phyloP scores from a whole-genome alignment of 1,140 invertebrate genomes.

The Nixonia krombeini region DNA sequence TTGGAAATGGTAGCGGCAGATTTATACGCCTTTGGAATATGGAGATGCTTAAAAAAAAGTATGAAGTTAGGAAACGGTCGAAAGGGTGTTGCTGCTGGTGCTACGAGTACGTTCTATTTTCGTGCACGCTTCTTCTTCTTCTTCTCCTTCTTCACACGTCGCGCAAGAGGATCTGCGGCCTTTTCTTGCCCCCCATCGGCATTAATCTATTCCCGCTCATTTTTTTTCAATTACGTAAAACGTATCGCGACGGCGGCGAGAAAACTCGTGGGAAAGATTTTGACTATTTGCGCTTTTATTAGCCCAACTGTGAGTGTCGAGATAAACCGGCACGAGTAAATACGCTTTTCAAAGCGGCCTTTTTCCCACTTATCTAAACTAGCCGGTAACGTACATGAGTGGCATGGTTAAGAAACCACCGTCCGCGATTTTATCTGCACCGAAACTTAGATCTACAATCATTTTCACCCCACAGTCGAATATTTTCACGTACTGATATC shows the following conservation, averaged over 20 bases:
- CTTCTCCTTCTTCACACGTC: constrained; percentile 32
- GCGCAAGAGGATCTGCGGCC: constrained; percentile 42
- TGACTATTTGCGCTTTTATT: constrained; percentile 42
- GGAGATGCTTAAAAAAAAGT: constrained; percentile 9
- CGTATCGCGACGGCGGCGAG: constrained; percentile 37
- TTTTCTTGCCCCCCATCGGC: constrained; percentile 37
- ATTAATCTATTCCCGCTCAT: constrained; percentile 40
- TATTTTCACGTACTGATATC: neutral
- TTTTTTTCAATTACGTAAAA: constrained; percentile 49
- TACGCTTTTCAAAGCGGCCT: constrained; percentile 28
- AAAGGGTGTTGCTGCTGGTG: constrained; percentile 38
- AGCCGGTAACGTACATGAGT: too few species aligned
- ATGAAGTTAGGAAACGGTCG: constrained; percentile 18
- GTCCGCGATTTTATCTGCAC: too few species aligned
- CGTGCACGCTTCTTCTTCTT: constrained; percentile 24
- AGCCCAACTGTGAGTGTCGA: constrained; percentile 43
- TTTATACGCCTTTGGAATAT: constrained; percentile 41
- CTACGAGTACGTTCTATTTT: constrained; percentile 33
- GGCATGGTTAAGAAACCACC: too few species aligned
- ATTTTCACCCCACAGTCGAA: neutral
- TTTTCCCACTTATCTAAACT: too few species aligned
- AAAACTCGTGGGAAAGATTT: constrained; percentile 45
- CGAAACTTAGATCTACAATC: neutral
- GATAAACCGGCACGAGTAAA: constrained; percentile 46
- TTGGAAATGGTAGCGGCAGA: constrained; percentile 27